Base-by-base conservation (phyloP, 2,797 vertebrate genomes). In the Amniataba percoides region DNA sequence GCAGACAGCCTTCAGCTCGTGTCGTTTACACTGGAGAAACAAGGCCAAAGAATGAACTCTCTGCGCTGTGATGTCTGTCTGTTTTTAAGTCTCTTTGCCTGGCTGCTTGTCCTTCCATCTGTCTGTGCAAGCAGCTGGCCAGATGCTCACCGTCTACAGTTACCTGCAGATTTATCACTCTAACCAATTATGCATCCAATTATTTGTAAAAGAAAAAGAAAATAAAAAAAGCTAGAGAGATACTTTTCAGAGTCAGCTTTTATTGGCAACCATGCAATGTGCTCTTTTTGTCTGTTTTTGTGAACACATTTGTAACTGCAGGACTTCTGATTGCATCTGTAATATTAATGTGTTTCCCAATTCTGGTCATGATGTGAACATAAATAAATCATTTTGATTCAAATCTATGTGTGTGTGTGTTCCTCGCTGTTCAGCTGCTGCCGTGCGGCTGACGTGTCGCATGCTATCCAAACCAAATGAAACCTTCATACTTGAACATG, bases 361-460 rank as follows among this genome's bases (percentile, higher is more conserved):
- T 79, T 84, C 64, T 73, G 62, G 46, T 62, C 63, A 64, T 40
- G 56, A 81, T 71, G 48, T 71, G 34, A 46, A 23, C 67, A 82
- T 84, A 62, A 84, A 89, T 89, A 75, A 83, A 83, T 85, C 4
- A 82, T 71, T 69, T 21, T 48, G 48, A 68, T 71, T 46, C 34
- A 74, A 57, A 23, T 58, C 13, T 21, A 18, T 60, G 25, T 45
- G 51, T 61, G 53, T 58, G 25, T 68, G 34, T 70, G 39, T 34
- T 46, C 27, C 18, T 58, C 23, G 56, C 2, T 43, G 48, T 49
- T 23, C 14, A 59, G 25, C 39, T 42, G 23, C 23, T 25, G 67
- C 36, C 19, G 15, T 61, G 42, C 23, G 40, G n/a, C 36, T 46
- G 12, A 45, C 66, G 11, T 58, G 66, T 53, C 15, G 7, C 69